Evolutionary conservation across 2,113 vertebrate genomes (phyloP).

Genomic region (Gallinago jamesoni): DNA sequence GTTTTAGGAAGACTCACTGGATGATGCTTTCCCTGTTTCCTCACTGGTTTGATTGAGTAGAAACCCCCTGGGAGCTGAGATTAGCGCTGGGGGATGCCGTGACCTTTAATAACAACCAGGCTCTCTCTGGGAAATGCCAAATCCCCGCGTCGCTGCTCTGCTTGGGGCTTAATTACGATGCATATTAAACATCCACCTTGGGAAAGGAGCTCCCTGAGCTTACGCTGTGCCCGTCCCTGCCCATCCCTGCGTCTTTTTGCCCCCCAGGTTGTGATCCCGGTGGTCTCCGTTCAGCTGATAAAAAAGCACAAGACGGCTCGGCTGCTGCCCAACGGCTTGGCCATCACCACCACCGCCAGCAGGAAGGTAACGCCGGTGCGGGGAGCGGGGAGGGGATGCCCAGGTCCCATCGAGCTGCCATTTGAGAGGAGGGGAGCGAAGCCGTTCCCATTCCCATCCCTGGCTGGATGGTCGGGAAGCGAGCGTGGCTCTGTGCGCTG

Average conservation of each 20-base stretch:
- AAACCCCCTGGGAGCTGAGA: fast-evolving
- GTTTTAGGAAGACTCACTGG: not conserved
- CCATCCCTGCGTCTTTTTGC: not conserved
- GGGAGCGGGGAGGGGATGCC: not conserved
- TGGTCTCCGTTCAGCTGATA: slow-evolving; percentile 88
- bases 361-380: slow-evolving; percentile 80
- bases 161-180: not conserved
- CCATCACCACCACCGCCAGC: slow-evolving; percentile 89
- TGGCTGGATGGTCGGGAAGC: fast-evolving
- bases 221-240: fast-evolving
- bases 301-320: slow-evolving; percentile 96
- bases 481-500: not conserved
- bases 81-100: fast-evolving
- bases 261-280: slow-evolving; percentile 87
- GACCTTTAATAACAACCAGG: not conserved
- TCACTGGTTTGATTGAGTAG: not conserved
- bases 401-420: fast-evolving
- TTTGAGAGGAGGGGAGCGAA: not conserved
- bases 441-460: fast-evolving
- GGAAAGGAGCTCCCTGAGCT: not conserved
- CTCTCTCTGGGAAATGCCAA: not conserved
- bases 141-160: fast-evolving
- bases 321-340: slow-evolving; percentile 91
- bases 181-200: fast-evolving
- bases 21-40: not conserved